Evolutionary conservation across 2,888 invertebrate genomes (phyloP).

Genomic region (Cistogaster globosa): DNA sequence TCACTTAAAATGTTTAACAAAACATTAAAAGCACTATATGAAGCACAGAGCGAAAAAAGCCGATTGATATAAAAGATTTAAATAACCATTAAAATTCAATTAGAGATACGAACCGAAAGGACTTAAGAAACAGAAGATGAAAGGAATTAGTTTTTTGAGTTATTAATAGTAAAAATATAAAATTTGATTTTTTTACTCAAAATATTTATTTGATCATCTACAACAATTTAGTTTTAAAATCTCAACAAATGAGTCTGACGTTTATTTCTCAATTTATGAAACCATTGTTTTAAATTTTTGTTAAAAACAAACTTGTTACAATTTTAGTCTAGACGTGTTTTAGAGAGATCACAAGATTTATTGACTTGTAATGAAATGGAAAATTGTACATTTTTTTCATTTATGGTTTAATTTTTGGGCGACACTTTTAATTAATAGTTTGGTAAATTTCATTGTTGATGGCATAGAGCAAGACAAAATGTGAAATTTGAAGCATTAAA

Average conservation of each 20-base stretch:
- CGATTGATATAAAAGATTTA: constrained; percentile 51
- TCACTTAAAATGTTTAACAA: constrained; percentile 59
- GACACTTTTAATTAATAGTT: constrained; percentile 65
- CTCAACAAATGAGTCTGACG: too few relatives aligned
- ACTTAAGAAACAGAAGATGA: background rate
- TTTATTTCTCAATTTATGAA: too few relatives aligned
- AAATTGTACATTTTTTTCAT: constrained; percentile 50
- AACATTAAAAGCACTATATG: constrained; percentile 10
- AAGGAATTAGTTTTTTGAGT: background rate
- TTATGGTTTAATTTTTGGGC: background rate
- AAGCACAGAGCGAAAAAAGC: background rate
- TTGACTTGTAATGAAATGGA: constrained; percentile 70
- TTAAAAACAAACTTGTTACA: constrained; percentile 15
- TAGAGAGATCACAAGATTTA: constrained; percentile 53
- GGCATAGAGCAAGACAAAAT: background rate
- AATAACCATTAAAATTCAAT: constrained; percentile 70
- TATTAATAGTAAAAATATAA: too few relatives aligned
- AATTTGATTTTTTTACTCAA: too few relatives aligned
- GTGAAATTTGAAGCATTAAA: constrained; percentile 2
- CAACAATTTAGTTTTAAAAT: too few relatives aligned
- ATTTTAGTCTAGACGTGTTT: constrained; percentile 64
- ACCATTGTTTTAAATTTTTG: constrained; percentile 1
- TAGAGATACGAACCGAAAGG: constrained; percentile 39
- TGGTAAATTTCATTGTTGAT: constrained; percentile 46
- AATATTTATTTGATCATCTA: too few relatives aligned